Conservation (phyloP, 1,140 invertebrate genomes). For the Camponotus vicinus region DNA sequence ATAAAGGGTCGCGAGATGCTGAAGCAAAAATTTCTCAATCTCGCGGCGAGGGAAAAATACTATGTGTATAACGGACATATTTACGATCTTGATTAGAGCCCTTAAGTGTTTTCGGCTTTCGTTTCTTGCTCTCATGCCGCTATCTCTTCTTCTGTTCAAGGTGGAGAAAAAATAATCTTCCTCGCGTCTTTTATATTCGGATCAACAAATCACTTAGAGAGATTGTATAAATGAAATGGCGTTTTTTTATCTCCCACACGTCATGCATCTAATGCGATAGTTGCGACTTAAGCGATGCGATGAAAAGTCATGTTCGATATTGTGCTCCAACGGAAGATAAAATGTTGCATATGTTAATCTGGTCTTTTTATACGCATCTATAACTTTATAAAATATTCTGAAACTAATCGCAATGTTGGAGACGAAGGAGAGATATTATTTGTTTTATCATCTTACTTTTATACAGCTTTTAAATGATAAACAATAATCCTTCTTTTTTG, state of each 20-base stretch:
- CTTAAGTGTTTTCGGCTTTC: constrained; percentile 37
- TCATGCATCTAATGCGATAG: background rate
- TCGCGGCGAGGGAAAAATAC: background rate
- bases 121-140: constrained; percentile 40
- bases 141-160: background rate
- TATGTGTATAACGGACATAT: constrained; percentile 41
- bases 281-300: background rate
- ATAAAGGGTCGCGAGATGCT: constrained; percentile 41
- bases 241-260: background rate
- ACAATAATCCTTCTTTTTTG: too few relatives aligned
- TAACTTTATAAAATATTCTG: background rate
- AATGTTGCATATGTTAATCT: constrained; percentile 28
- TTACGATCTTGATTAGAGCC: constrained; percentile 68
- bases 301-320: constrained; percentile 32
- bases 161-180: background rate
- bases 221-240: constrained; percentile 34
- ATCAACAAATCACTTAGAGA: constrained; percentile 38
- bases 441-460: background rate
- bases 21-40: constrained; percentile 68
- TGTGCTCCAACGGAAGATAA: constrained; percentile 19
- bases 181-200: constrained; percentile 14
- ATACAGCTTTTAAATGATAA: background rate
- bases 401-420: constrained; percentile 6
- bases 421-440: too few relatives aligned
- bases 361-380: background rate